Evolutionary conservation across 2,797 vertebrate species (phyloP).

Genomic region (Cyclopterus lumpus): DNA sequence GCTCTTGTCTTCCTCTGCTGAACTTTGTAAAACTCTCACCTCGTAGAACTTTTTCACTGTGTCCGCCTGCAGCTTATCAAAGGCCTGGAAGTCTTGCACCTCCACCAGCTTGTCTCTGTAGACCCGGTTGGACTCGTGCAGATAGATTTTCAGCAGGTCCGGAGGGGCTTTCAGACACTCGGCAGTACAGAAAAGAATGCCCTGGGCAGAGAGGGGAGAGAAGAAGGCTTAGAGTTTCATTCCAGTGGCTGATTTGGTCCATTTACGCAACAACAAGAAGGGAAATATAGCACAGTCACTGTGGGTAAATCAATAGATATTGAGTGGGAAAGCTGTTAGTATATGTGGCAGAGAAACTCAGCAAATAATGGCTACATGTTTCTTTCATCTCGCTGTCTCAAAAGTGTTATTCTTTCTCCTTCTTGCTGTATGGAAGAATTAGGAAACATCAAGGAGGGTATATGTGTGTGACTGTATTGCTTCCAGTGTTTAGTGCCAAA

Average conservation of each 20-base stretch:
- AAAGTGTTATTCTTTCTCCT: too few relatives aligned
- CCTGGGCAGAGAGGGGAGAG: conserved; percentile 78
- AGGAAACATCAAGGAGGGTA: conserved; percentile 9
- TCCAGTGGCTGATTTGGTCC: conserved; percentile 40
- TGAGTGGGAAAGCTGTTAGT: conserved; percentile 51
- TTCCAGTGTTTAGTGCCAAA: neutral
- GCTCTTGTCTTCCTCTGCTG: conserved; percentile 48
- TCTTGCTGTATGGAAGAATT: conserved; percentile 28
- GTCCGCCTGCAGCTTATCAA: conserved; percentile 93
- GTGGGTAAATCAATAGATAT: conserved; percentile 50
- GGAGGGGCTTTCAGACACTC: conserved; percentile 87
- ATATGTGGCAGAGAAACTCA: conserved; percentile 49
- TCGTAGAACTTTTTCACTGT: conserved; percentile 89
- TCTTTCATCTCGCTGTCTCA: conserved; percentile 41
- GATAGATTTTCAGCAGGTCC: conserved; percentile 91
- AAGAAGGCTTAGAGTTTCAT: conserved; percentile 32
- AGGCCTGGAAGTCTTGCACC: conserved; percentile 85
- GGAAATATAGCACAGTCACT: conserved; percentile 43
- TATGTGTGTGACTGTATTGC: conserved; percentile 8
- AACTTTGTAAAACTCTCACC: conserved; percentile 80
- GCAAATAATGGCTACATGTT: conserved; percentile 41
- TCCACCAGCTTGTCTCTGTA: conserved; percentile 96
- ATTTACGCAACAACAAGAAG: conserved; percentile 47
- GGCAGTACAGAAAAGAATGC: conserved; percentile 90
- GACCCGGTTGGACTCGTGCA: conserved; percentile 93